Evolutionary conservation across 1,140 invertebrate genomes (phyloP).

Genomic region (Aphelenchoides besseyi): DNA sequence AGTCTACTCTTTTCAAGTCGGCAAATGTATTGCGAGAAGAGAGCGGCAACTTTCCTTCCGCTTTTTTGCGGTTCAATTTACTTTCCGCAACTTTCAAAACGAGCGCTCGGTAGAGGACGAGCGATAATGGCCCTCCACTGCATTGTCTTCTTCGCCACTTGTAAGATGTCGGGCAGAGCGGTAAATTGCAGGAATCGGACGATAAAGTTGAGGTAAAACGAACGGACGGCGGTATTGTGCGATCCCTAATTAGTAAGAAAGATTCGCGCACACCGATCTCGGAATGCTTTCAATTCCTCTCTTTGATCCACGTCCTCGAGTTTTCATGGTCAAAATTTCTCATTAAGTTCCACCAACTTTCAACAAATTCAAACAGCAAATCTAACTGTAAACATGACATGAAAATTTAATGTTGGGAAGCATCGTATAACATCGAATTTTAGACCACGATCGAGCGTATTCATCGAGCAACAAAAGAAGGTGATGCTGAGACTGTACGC

Average conservation of each 20-base stretch:
- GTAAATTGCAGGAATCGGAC: background rate
- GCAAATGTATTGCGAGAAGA: background rate
- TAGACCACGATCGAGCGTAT: conserved; percentile 65
- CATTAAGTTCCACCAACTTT: too few relatives aligned
- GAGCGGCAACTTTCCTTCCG: background rate
- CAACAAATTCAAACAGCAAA: too few relatives aligned
- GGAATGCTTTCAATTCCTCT: background rate
- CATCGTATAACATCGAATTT: too few relatives aligned
- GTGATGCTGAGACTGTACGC: conserved; percentile 69
- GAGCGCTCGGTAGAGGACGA: background rate
- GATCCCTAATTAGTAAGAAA: background rate
- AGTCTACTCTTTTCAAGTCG: background rate
- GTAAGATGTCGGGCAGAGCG: background rate
- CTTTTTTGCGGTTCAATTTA: background rate
- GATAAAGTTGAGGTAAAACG: background rate
- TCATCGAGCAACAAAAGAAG: conserved; percentile 72
- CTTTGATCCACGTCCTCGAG: background rate
- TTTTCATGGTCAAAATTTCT: too few relatives aligned
- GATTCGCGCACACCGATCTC: background rate
- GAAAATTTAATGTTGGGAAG: too few relatives aligned
- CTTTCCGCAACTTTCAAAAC: background rate
- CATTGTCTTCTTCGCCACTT: background rate
- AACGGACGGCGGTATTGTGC: background rate
- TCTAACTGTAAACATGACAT: too few relatives aligned
- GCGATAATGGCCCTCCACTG: background rate